Evolutionary conservation across 2,113 vertebrate genomes (phyloP), one percentile per base, ranked within the genome.

Genomic region (Polyodon spathula): DNA sequence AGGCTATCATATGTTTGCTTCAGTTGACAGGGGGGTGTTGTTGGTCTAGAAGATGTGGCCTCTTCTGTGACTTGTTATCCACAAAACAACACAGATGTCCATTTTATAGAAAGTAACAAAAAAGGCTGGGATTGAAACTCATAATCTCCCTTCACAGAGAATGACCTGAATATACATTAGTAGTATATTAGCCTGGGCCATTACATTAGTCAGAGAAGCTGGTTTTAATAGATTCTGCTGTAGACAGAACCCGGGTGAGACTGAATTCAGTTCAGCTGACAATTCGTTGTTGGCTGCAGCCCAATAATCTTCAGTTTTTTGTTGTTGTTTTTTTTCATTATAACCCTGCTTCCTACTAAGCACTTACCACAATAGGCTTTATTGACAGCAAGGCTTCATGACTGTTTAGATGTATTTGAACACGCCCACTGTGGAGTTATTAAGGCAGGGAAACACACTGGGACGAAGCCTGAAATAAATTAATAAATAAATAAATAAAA

Each of bases 321-420:
- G n/a, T n/a, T 48, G 10, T 27, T 51, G 51, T 60, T 50, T 5
- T 27, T 48, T 27, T 27, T 27, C 27, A 27, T 50, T 48, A 27
- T 50, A 60, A 60, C 50, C 59, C 59, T 39, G 48, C 48, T 60
- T 60, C 59, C 59, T 50, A 39, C 50, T 39, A 37, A 16, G 37
- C 8, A 15, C 37, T 51, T 4, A 10, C 44, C 59, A 51, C 27
- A 37, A 51, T 38, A 48, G 12, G 44, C 42, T 60, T 60, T 37
- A 39, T 10, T 17, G 37, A 39, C 37, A 60, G 42, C 43, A 48
- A 60, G 59, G 50, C 59, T 37, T n/a, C 59, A 17, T 27, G 53
- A 55, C 53, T 38, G 53, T 27, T 55, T 50, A 37, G 7, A 60
- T 60, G 51, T 60, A 15, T 41, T 16, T 43, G 16, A 60, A 43